A percentile compares a stretch with the other conserved stretches of the same genome.
phyloP scores from a whole-genome alignment of 35 echinoderm and acorn worm species.

The Strongylocentrotus purpuratus region DNA sequence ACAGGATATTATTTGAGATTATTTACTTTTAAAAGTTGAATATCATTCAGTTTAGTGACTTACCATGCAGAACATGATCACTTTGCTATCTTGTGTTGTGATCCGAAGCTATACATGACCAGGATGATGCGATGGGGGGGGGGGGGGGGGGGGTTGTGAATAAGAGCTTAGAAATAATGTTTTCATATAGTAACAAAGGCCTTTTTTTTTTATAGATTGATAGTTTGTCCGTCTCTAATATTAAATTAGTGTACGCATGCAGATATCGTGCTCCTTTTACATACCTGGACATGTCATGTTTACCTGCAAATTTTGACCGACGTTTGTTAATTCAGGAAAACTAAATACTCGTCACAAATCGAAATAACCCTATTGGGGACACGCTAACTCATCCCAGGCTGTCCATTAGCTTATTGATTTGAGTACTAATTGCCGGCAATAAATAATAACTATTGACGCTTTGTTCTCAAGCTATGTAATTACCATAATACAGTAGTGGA shows the following conservation, averaged over 20 bases:
- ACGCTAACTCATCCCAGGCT: background rate
- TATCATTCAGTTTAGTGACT: no score
- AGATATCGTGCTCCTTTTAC: background rate
- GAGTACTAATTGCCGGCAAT: background rate
- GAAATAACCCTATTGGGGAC: conserved; percentile 5
- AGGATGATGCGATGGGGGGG: no score
- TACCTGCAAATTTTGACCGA: background rate
- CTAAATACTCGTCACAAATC: background rate
- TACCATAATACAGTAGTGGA: background rate
- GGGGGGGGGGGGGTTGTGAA: no score
- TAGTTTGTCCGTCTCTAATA: background rate
- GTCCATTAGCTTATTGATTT: background rate
- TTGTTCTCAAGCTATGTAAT: background rate
- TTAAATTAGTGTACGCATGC: background rate
- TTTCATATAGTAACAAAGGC: no score
- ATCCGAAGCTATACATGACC: no score
- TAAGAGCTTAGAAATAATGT: no score
- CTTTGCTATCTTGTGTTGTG: no score
- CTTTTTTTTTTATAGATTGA: no score
- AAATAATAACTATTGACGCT: background rate
- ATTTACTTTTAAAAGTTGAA: no score
- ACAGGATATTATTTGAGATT: no score
- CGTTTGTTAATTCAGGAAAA: background rate
- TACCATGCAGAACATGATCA: no score
- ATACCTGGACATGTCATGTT: no score